phyloP scores from a whole-genome alignment of 2,113 vertebrate species.

The Atlantisia rogersi region DNA sequence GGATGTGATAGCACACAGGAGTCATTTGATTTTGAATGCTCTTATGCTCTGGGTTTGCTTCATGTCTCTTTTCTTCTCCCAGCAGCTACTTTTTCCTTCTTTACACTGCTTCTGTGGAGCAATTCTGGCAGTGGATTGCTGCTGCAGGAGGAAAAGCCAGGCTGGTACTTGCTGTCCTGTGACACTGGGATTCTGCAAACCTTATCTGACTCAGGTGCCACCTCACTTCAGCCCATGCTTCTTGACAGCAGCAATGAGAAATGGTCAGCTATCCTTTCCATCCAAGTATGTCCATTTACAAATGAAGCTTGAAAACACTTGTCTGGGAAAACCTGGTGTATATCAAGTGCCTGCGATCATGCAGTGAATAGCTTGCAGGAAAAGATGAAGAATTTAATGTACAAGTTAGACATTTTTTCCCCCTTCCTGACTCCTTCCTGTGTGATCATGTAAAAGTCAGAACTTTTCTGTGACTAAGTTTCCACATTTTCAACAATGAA shows the following conservation, averaged over 20 bases:
- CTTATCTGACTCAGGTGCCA: neutral
- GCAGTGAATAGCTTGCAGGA: neutral
- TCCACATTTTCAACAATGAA: neutral
- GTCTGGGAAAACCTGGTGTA: neutral
- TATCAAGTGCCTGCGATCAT: neutral
- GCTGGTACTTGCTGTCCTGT: fast-evolving
- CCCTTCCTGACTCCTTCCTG: neutral
- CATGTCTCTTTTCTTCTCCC: neutral
- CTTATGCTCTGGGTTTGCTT: neutral
- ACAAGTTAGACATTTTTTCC: neutral
- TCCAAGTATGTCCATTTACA: neutral
- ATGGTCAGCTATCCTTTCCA: neutral
- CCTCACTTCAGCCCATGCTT: neutral
- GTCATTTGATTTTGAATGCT: neutral
- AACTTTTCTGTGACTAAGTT: neutral
- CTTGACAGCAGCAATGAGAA: neutral
- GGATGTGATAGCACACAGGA: neutral
- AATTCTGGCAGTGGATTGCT: neutral
- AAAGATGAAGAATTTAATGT: neutral
- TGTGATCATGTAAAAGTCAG: neutral
- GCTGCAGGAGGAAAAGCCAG: neutral
- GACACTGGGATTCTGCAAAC: neutral
- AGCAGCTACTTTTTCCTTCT: neutral
- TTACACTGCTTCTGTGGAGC: neutral
- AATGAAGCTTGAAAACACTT: neutral